These are phyloP conservation scores for Platycnemis pennipes DNA, from an alignment of 2,888 invertebrate species.

Conservation along the genomic window DNA sequence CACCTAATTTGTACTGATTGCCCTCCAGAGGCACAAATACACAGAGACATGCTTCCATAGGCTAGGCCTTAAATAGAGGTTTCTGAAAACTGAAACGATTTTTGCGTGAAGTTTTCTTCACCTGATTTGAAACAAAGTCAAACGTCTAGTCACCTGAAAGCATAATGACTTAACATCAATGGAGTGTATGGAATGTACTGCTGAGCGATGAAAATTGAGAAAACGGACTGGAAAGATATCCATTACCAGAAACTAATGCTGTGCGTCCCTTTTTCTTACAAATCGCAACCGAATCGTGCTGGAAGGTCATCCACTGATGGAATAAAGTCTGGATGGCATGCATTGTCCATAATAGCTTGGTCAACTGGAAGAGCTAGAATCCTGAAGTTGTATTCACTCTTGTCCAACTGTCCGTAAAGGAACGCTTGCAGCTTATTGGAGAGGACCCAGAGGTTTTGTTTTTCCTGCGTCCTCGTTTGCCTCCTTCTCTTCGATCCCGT, in stretches of 20 bases:
- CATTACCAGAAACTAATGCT: neutral
- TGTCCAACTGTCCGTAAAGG: slow-evolving; percentile 84
- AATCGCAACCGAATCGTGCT: slow-evolving; percentile 35
- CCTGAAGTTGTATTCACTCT: slow-evolving; percentile 86
- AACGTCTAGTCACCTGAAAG: neutral
- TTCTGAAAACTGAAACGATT: slow-evolving; percentile 61
- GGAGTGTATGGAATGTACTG: neutral
- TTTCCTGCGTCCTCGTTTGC: slow-evolving; percentile 71
- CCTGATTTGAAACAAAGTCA: neutral
- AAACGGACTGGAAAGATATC: neutral
- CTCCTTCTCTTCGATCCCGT: neutral
- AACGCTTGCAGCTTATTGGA: slow-evolving; percentile 88
- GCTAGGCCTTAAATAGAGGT: slow-evolving; percentile 25
- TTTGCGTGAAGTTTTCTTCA: slow-evolving; percentile 20
- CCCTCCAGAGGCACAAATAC: neutral
- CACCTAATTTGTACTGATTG: slow-evolving; percentile 57
- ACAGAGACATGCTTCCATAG: neutral
- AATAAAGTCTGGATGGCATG: slow-evolving; percentile 83
- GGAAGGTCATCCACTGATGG: slow-evolving; percentile 45
- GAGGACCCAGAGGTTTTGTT: slow-evolving; percentile 88
- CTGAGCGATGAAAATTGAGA: slow-evolving; percentile 24
- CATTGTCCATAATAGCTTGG: slow-evolving; percentile 84
- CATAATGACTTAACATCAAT: neutral
- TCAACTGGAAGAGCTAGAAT: slow-evolving; percentile 85
- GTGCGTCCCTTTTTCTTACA: neutral